These are phyloP conservation scores for Osmerus mordax DNA, from an alignment of 2,113 vertebrate species.

Conservation along the genomic window DNA sequence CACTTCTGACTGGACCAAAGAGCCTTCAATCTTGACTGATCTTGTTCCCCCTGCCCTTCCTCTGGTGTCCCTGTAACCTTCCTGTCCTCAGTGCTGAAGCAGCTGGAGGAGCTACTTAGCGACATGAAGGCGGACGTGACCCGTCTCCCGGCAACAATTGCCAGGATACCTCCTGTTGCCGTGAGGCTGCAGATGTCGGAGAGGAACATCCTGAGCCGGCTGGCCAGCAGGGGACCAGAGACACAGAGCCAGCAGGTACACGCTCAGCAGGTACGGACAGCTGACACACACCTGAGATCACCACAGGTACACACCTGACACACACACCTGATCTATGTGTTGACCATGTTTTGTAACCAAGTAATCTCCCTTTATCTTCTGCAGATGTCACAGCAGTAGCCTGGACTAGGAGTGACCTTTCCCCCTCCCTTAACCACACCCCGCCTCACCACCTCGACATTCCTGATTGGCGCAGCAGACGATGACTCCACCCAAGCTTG, in stretches of 20 bases:
- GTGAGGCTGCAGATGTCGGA: constrained; percentile 96
- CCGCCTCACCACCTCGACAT: constrained; percentile 65
- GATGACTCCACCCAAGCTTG: constrained; percentile 58
- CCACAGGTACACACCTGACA: background rate
- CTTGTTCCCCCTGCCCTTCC: constrained; percentile 1
- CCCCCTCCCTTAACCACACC: constrained; percentile 39
- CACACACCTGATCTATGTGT: no score
- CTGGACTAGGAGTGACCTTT: constrained; percentile 40
- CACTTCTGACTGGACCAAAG: no score
- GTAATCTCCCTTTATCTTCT: background rate
- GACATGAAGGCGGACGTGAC: constrained; percentile 99
- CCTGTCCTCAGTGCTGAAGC: constrained; percentile 84
- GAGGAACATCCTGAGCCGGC: constrained; percentile 92
- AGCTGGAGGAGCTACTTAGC: constrained; percentile 94
- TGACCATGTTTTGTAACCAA: background rate
- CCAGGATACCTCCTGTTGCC: constrained; percentile 92
- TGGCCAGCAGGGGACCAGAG: constrained; percentile 91
- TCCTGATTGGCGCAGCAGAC: constrained; percentile 74
- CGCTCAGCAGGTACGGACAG: background rate
- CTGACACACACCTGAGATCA: background rate
- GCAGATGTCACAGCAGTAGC: constrained; percentile 74
- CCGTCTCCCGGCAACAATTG: constrained; percentile 91
- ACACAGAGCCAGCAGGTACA: constrained; percentile 85
- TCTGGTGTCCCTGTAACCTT: background rate
- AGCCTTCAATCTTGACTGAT: background rate